Conservation (phyloP, 2,888 invertebrate genomes). For the Acronicta aceris region DNA sequence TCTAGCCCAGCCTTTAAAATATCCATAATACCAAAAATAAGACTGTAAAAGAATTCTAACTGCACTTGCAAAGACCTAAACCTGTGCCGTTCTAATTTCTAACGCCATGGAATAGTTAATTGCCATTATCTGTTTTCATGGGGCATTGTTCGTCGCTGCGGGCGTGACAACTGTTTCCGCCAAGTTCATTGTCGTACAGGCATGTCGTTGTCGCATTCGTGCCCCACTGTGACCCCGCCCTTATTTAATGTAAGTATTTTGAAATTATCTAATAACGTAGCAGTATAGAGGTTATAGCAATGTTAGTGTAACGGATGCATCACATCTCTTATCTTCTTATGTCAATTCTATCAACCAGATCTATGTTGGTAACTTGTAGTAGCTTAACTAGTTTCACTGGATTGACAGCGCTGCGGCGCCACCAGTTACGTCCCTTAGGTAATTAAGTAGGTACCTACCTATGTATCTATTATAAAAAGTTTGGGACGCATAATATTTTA, state of each 20-base stretch:
- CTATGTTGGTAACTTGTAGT: conserved; percentile 6
- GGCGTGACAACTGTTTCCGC: conserved; percentile 87
- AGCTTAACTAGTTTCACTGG: conserved; percentile 33
- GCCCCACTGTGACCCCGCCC: conserved; percentile 65
- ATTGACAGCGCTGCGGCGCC: not conserved
- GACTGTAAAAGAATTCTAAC: too few species aligned
- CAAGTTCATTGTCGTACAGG: conserved; percentile 86
- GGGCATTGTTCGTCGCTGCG: conserved; percentile 82
- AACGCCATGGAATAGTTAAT: conserved; percentile 64
- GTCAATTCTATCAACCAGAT: conserved; percentile 23
- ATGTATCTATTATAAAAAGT: conserved; percentile 6
- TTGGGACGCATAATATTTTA: not conserved
- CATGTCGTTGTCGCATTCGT: conserved; percentile 56
- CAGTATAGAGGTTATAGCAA: not conserved
- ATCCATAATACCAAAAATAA: too few species aligned
- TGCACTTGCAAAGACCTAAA: conserved; percentile 24
- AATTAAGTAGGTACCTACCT: too few species aligned
- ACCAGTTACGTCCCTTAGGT: not conserved
- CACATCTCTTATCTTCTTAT: conserved; percentile 12
- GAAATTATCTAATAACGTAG: not conserved
- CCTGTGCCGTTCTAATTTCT: conserved; percentile 47
- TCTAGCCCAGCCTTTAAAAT: too few species aligned
- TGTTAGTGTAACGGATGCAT: conserved; percentile 6
- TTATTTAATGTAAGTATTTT: conserved; percentile 54
- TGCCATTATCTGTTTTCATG: conserved; percentile 72